A percentile compares a stretch with the other conserved stretches of the same genome.
Evolutionary conservation across 2,888 invertebrate genomes (phyloP).

Genomic region (Sericinus montela): DNA sequence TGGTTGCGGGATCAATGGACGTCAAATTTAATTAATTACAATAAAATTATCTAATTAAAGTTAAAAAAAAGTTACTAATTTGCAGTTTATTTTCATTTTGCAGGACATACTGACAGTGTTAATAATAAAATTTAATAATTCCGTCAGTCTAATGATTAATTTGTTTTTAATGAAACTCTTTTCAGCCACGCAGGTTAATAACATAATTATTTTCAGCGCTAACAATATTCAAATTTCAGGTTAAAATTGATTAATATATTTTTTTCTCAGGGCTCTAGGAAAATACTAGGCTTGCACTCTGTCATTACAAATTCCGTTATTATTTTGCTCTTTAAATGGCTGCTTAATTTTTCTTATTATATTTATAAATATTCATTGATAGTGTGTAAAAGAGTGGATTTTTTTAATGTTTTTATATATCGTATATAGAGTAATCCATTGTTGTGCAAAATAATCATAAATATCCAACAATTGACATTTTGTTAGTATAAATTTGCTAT

Average conservation of each 20-base stretch:
- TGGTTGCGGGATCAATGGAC: background rate
- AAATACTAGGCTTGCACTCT: slow-evolving; percentile 25
- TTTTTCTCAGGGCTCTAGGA: slow-evolving; percentile 52
- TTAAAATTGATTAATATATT: slow-evolving; percentile 32
- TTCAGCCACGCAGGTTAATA: slow-evolving; percentile 27
- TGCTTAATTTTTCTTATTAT: background rate
- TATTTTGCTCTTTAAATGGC: background rate
- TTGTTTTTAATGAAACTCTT: slow-evolving; percentile 12
- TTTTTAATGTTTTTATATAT: no score
- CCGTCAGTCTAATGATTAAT: slow-evolving; percentile 7
- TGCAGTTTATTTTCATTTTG: slow-evolving; percentile 51
- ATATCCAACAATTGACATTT: no score
- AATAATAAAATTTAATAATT: slow-evolving; percentile 27
- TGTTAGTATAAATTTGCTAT: no score
- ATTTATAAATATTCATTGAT: background rate
- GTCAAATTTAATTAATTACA: background rate
- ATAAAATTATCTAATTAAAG: background rate
- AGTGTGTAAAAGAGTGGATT: background rate
- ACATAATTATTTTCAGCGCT: slow-evolving; percentile 65
- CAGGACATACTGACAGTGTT: slow-evolving; percentile 52
- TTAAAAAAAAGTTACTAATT: slow-evolving; percentile 38
- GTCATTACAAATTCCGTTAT: background rate
- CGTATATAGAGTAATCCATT: no score
- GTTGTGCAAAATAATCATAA: no score
- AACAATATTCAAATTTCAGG: slow-evolving; percentile 67